Conservation (phyloP, 1,140 invertebrate genomes). For the Vanessa atalanta region DNA sequence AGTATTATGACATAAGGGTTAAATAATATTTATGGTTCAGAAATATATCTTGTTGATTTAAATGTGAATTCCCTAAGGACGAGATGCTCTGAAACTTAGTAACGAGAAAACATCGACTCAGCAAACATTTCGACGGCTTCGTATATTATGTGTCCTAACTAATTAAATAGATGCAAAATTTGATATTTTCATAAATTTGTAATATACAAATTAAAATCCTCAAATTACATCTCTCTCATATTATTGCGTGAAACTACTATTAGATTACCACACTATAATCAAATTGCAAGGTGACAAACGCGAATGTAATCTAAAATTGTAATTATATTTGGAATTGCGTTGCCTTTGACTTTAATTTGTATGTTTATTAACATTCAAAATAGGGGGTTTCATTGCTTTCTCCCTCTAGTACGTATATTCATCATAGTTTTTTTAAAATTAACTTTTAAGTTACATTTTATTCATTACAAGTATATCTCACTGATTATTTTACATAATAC, state of each 20-base stretch:
- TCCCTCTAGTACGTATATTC: not conserved
- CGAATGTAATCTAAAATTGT: conserved; percentile 10
- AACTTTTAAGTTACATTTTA: no score
- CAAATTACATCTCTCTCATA: no score
- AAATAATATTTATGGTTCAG: conserved; percentile 15
- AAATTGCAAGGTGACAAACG: not conserved
- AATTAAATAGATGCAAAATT: conserved; percentile 1
- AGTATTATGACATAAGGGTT: conserved; percentile 14
- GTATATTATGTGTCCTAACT: not conserved
- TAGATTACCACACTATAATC: not conserved
- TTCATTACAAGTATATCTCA: no score
- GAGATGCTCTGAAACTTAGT: conserved; percentile 15
- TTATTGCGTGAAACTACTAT: no score
- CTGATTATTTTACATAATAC: no score
- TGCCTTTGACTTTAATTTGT: not conserved
- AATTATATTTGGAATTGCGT: conserved; percentile 3
- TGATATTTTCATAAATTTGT: no score
- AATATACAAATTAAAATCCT: no score
- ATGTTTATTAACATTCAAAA: not conserved
- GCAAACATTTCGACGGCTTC: not conserved
- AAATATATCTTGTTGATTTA: conserved; percentile 37
- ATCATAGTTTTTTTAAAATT: no score
- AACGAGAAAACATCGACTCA: conserved; percentile 20
- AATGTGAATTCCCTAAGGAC: conserved; percentile 35
- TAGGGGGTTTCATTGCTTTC: not conserved